A percentile compares a stretch with the other conserved stretches of the same genome.
Conservation (phyloP, 2,113 vertebrate genomes). For the Chaenogobius annularis region DNA sequence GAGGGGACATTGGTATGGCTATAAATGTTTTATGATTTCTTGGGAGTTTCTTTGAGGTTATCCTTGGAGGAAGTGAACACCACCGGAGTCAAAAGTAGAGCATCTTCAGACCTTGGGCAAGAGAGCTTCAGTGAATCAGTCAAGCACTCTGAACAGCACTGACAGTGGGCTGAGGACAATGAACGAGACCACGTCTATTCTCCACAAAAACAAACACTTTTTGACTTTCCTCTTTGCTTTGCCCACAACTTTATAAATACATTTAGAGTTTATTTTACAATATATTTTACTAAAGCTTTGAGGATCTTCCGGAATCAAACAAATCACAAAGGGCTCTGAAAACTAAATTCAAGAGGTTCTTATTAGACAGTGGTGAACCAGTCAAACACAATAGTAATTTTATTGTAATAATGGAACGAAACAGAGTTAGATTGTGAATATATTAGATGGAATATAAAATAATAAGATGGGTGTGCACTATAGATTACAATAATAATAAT, state of each 20-base stretch:
- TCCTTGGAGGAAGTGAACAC: constrained; percentile 11
- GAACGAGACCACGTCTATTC: constrained; percentile 3
- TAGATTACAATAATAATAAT: too few relatives aligned
- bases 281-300: background rate
- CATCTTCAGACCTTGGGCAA: constrained; percentile 36
- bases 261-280: background rate
- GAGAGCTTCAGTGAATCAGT: constrained; percentile 40
- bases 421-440: too few relatives aligned
- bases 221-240: background rate
- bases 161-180: constrained; percentile 30
- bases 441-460: too few relatives aligned
- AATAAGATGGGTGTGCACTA: too few relatives aligned
- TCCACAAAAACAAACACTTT: constrained; percentile 1
- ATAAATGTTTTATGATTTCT: background rate
- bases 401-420: too few relatives aligned
- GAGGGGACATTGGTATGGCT: background rate
- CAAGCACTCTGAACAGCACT: constrained; percentile 34
- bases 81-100: constrained; percentile 36
- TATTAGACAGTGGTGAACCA: background rate
- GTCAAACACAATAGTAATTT: too few relatives aligned
- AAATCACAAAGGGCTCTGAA: background rate
- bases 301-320: background rate
- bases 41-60: background rate
- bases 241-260: background rate
- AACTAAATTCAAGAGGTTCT: background rate